Conservation (phyloP, 2,888 invertebrate species). For the Salticus scenicus region DNA sequence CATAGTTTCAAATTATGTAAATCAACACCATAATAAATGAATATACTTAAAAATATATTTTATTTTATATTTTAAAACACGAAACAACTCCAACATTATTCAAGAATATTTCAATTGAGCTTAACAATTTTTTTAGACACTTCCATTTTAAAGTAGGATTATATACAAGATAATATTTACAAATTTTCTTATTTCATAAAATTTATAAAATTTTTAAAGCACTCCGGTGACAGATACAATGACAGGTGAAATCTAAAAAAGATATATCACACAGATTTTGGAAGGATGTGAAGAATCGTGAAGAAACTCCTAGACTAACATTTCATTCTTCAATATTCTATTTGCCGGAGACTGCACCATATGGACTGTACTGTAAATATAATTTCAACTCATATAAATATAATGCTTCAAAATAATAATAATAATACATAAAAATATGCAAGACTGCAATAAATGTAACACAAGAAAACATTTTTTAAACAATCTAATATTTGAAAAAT, state of each 20-base stretch:
- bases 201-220: background rate
- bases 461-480: too few relatives aligned
- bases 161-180: background rate
- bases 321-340: background rate
- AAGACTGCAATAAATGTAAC: too few relatives aligned
- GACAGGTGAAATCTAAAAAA: background rate
- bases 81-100: too few relatives aligned
- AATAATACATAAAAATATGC: too few relatives aligned
- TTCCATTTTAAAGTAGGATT: background rate
- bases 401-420: background rate
- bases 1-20: too few relatives aligned
- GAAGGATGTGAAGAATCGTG: background rate
- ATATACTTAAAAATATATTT: too few relatives aligned
- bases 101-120: too few relatives aligned
- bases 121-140: too few relatives aligned
- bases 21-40: too few relatives aligned
- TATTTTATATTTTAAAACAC: too few relatives aligned
- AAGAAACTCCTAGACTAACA: too few relatives aligned
- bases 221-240: background rate
- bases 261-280: background rate
- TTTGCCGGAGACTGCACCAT: constrained; percentile 18
- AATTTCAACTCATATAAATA: background rate
- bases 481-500: too few relatives aligned
- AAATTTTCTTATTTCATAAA: background rate
- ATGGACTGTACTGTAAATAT: constrained; percentile 35